phyloP scores from a whole-genome alignment of 2,797 vertebrate species.

The Benthosema pterotum region DNA sequence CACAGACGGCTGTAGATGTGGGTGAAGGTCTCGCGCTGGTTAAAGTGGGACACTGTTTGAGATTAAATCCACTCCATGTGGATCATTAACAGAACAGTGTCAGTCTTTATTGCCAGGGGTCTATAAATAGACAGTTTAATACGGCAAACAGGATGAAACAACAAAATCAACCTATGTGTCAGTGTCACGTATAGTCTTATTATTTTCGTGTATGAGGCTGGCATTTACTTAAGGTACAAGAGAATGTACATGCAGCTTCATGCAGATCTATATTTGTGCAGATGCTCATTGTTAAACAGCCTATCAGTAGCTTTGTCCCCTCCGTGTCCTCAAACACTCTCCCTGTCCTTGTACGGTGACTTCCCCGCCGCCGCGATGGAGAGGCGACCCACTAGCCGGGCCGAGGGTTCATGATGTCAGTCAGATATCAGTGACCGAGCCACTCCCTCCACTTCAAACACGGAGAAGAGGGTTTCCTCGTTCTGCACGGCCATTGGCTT shows the following conservation, averaged over 20 bases:
- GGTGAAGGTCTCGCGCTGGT: slow-evolving; percentile 13
- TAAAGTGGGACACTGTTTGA: slow-evolving; percentile 25
- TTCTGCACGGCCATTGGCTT: slow-evolving; percentile 27
- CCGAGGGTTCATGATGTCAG: slow-evolving; percentile 14
- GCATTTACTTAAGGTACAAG: too few species aligned
- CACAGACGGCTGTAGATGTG: slow-evolving; percentile 1
- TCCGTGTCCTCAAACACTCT: slow-evolving; percentile 9
- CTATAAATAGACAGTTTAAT: neutral
- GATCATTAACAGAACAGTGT: slow-evolving; percentile 21
- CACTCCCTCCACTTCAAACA: slow-evolving; percentile 16
- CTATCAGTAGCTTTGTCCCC: slow-evolving; percentile 4
- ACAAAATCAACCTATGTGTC: too few species aligned
- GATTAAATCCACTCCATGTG: slow-evolving; percentile 13
- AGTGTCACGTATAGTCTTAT: too few species aligned
- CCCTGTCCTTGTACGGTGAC: slow-evolving; percentile 65
- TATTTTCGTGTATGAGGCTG: too few species aligned
- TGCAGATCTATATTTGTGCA: neutral
- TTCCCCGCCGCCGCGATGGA: slow-evolving; percentile 20
- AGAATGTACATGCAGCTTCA: neutral
- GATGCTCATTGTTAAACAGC: neutral
- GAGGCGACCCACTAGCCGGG: slow-evolving; percentile 24
- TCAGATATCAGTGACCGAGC: slow-evolving; percentile 37
- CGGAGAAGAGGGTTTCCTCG: neutral
- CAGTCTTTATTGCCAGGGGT: neutral
- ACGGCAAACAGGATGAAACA: too few species aligned